Base-by-base conservation (phyloP, 2,113 vertebrate genomes). In the Cervus canadensis region DNA sequence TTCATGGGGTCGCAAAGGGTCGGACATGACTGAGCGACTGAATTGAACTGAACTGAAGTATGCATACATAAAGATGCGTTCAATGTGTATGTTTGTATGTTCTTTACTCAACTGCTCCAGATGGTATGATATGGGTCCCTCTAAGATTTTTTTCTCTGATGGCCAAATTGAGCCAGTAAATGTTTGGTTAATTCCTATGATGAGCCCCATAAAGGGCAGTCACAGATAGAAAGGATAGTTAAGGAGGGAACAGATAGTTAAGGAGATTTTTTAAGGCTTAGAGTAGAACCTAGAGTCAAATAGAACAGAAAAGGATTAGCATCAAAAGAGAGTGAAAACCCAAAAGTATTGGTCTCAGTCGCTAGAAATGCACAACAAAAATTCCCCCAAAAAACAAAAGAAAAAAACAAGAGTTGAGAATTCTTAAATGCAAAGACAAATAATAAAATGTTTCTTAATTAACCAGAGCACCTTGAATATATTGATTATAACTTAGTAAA, bases 401-500 rank as follows among this genome's bases (percentile, higher is more conserved):
- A 40, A 82, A 52, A 45, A 76, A 57, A 91, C 57, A 88, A 84
- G 45, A 60, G 13, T 96, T 94, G 91, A 91, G 12, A 56, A 94
- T 91, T 95, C 50, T 90, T 94, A 92, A 96, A 79, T 64, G 56
- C 71, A 97, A 96, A 98, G 67, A 64, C 87, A 92, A 95, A 93
- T 97, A 89, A 97, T 81, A 85, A 97, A 97, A 94, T 95, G 13
- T 85, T 97, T 94, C 71, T 91, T 94, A 94, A 97, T 97, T 98
- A 98, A 96, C n/a, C 62, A 97, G 57, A 95, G 36, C 48, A 93
- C 71, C 62, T 93, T 93, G 50, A 83, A 88, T 76, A 26, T 97
- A 97, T 94, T 97, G 96, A 98, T 97, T 97, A 88, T 67, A 93
- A 87, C 82, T 97, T 98, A 89, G 91, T 79, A 98, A 98, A 97